phyloP scores from a whole-genome alignment of 2,797 vertebrate genomes.

The Molossus alvarezi region DNA sequence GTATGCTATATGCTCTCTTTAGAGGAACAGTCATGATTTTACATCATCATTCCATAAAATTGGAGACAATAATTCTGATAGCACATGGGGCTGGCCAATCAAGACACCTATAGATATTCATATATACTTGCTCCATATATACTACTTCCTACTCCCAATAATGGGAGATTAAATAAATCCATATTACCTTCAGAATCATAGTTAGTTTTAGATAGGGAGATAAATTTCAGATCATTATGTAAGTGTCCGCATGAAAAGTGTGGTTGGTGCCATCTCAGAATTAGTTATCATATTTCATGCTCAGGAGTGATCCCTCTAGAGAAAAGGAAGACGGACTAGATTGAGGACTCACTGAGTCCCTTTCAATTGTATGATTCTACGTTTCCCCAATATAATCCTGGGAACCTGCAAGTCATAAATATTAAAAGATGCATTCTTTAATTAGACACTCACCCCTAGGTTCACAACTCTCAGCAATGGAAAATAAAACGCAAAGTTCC shows the following conservation, averaged over 20 bases:
- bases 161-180: not conserved
- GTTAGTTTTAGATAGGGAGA: not conserved
- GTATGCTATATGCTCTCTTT: not conserved
- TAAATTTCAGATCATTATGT: not conserved
- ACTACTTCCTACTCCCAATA: not conserved
- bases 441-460: not conserved
- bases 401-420: not conserved
- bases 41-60: not conserved
- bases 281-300: not conserved
- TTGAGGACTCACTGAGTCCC: not conserved
- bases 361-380: not conserved
- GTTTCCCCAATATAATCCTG: conserved; percentile 39
- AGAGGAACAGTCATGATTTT: not conserved
- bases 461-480: not conserved
- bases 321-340: not conserved
- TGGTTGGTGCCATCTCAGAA: not conserved
- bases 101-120: not conserved
- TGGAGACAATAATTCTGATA: not conserved
- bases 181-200: not conserved
- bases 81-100: not conserved
- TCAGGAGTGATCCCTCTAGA: not conserved
- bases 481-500: conserved; percentile 15
- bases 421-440: not conserved
- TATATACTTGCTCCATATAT: not conserved
- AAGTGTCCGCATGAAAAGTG: not conserved